Evolutionary conservation across 2,113 vertebrate species (phyloP).

Genomic region (Narcine bancroftii): DNA sequence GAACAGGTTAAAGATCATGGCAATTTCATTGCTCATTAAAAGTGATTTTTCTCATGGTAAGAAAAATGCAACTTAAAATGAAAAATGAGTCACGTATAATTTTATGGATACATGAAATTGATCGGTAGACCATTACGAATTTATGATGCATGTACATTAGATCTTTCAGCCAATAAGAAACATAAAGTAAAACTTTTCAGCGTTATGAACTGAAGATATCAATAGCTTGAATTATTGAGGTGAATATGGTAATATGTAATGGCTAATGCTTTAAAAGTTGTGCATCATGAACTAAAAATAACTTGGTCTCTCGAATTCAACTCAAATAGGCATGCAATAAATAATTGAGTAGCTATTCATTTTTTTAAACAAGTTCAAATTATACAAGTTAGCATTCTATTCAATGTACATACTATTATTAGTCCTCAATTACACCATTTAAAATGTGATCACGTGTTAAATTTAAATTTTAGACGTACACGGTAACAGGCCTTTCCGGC

Average conservation of each 20-base stretch:
- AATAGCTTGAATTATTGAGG: constrained; percentile 4
- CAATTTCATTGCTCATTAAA: not conserved
- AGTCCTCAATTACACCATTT: not conserved
- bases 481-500: too few relatives aligned
- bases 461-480: too few relatives aligned
- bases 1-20: not conserved
- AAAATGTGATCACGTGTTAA: too few relatives aligned
- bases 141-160: not conserved
- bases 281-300: not conserved
- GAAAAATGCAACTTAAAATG: not conserved
- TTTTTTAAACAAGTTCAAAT: not conserved
- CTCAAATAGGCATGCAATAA: not conserved
- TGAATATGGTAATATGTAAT: not conserved
- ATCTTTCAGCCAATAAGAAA: not conserved
- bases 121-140: not conserved
- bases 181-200: not conserved
- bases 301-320: not conserved
- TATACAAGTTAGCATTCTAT: not conserved
- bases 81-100: not conserved
- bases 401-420: not conserved
- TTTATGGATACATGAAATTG: not conserved
- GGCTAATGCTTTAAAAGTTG: not conserved
- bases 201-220: not conserved
- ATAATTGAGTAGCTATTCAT: not conserved
- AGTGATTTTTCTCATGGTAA: not conserved